phyloP scores from a whole-genome alignment of 2,888 invertebrate species.

The Nesidiocoris tenuis region DNA sequence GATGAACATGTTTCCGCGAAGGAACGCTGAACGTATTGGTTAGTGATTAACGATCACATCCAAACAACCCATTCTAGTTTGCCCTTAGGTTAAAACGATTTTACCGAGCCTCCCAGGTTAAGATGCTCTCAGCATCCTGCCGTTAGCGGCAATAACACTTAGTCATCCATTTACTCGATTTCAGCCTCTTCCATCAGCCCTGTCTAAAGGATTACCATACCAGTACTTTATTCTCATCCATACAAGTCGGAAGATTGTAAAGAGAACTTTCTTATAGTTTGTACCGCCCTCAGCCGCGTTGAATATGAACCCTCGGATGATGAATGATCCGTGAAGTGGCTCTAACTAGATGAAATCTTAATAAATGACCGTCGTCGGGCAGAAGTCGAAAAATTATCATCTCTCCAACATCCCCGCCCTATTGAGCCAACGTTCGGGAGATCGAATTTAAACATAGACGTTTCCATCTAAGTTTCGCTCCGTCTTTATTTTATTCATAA shows the following conservation, averaged over 20 bases:
- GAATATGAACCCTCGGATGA: conserved; percentile 22
- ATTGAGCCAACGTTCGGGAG: background rate
- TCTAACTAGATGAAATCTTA: conserved; percentile 40
- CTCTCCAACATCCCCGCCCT: background rate
- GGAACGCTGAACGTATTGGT: too few species aligned
- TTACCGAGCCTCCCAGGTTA: too few species aligned
- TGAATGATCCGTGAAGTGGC: conserved; percentile 30
- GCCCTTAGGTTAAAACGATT: too few species aligned
- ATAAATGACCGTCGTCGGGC: conserved; percentile 18
- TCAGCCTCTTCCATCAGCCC: conserved; percentile 27
- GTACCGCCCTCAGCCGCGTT: conserved; percentile 12
- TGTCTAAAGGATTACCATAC: conserved; percentile 31
- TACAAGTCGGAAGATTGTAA: conserved; percentile 24
- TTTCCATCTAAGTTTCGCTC: background rate
- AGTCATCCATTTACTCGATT: conserved; percentile 35
- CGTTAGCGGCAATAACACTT: conserved; percentile 38
- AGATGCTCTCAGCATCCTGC: too few species aligned
- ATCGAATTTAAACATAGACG: background rate
- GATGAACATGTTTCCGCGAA: too few species aligned
- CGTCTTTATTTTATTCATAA: background rate
- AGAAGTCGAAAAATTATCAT: background rate
- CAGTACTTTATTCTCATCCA: conserved; percentile 16
- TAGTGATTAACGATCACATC: too few species aligned
- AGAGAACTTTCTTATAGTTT: conserved; percentile 33
- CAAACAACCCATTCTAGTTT: too few species aligned